Base-by-base conservation (phyloP, 2,888 invertebrate species). In the Drosophila antonietae region DNA sequence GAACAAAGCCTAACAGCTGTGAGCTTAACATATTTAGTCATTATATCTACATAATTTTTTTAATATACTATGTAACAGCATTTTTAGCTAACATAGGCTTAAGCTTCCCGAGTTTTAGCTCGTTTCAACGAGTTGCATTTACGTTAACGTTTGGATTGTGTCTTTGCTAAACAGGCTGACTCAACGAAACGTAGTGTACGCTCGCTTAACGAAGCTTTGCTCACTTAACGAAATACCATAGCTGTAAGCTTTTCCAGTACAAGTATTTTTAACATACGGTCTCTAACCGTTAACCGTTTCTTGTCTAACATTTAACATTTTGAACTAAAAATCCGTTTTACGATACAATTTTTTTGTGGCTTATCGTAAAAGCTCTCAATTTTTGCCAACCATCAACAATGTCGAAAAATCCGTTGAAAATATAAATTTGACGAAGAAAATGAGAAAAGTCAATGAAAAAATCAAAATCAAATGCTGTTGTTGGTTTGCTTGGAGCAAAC, bases 361-460 rank as follows among this genome's bases (percentile, higher is more conserved):
- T 46, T 83, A 80, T 82, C 85, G 85, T 87, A 82, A 85, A 86
- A 81, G 85, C 85, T 78, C 85, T 78, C 47, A 57, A 7, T 33
- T 28, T 81, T 80, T 71, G 46, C 61, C 61, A 71, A 59, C 56
- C 71, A 70, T 68, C 81, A 81, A 79, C 77, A 64, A 62, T 57
- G 55, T 66, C 39, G 51, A 64, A 18, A 35, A 20, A 35, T 57
- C 59, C 44, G 37, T 53, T 62, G 35, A 23, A 67, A 56, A 35
- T 35, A 9, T n/a, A 67, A 57, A 33, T 37, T 8, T 43, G 31
- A 44, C 31, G 28, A n/a, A 9, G 14, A 62, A 46, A 57, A 47
- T 53, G 10, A 0, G n/a, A 56, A 43, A 60, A 63, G 3, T 6
- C 5, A 39, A 39, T 15, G 7, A 61, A n/a, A 65, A 55, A 37